Evolutionary conservation across 2,888 invertebrate species (phyloP).

Genomic region (Masnerella sp.): DNA sequence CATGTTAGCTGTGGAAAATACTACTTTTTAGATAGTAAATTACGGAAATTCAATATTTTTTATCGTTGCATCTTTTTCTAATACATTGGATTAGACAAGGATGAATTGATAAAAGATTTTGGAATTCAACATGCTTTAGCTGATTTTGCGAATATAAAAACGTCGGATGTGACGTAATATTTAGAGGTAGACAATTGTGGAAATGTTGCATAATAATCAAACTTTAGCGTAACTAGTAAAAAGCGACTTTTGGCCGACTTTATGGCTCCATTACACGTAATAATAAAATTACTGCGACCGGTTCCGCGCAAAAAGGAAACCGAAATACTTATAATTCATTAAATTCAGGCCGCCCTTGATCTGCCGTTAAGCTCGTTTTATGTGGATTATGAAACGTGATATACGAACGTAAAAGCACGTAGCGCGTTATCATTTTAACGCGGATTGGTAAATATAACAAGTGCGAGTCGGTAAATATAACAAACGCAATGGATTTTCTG

Average conservation of each 20-base stretch:
- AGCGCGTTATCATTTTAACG: slow-evolving; percentile 20
- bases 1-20: too few relatives aligned
- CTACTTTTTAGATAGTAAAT: too few relatives aligned
- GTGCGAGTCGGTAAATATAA: slow-evolving; percentile 1
- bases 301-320: slow-evolving; percentile 6
- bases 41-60: too few relatives aligned
- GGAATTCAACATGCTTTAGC: too few relatives aligned
- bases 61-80: too few relatives aligned
- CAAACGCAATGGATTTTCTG: too few relatives aligned
- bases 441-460: slow-evolving; percentile 8
- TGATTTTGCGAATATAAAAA: too few relatives aligned
- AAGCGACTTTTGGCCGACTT: background rate
- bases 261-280: slow-evolving; percentile 8
- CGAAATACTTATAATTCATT: slow-evolving; percentile 40
- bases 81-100: too few relatives aligned
- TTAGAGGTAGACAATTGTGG: too few relatives aligned
- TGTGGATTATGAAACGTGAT: slow-evolving; percentile 36
- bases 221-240: background rate
- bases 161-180: too few relatives aligned
- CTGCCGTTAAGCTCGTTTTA: slow-evolving; percentile 28
- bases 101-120: too few relatives aligned
- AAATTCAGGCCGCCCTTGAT: slow-evolving; percentile 24
- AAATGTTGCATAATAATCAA: too few relatives aligned
- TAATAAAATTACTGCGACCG: slow-evolving; percentile 18
- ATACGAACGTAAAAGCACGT: slow-evolving; percentile 10